Percentiles rank a stretch among this genome's conserved stretches.
phyloP scores from a whole-genome alignment of 2,888 invertebrate species.

The Panopea generosa region DNA sequence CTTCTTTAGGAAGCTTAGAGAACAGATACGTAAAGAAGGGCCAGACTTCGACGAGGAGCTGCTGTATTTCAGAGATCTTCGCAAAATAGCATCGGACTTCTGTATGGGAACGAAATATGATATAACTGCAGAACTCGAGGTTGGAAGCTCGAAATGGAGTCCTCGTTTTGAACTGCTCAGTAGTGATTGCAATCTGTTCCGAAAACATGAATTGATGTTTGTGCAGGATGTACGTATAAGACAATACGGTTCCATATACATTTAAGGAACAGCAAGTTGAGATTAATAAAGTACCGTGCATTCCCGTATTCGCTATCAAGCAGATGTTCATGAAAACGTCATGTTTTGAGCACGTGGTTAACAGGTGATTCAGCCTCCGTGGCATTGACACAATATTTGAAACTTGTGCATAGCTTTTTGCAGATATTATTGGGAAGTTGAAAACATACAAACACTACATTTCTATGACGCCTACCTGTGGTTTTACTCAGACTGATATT shows the following conservation, averaged over 20 bases:
- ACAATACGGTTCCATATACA: slow-evolving; percentile 59
- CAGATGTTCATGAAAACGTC: no score
- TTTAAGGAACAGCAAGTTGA: slow-evolving; percentile 19
- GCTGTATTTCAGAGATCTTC: slow-evolving; percentile 55
- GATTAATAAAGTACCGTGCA: no score
- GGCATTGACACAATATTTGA: no score
- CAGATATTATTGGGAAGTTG: no score
- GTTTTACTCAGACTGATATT: no score
- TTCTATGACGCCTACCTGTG: no score
- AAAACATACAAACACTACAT: no score
- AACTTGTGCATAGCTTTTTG: no score
- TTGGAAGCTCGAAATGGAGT: slow-evolving; percentile 55
- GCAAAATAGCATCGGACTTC: slow-evolving; percentile 55
- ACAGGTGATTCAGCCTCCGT: no score
- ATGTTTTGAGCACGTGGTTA: no score
- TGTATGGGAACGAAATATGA: slow-evolving; percentile 37
- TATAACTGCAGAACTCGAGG: slow-evolving; percentile 26
- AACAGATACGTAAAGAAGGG: slow-evolving; percentile 57
- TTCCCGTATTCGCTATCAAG: no score
- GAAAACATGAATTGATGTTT: slow-evolving; percentile 58
- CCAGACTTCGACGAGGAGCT: slow-evolving; percentile 62
- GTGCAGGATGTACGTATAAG: slow-evolving; percentile 54
- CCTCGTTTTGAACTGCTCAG: slow-evolving; percentile 43
- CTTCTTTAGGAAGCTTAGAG: slow-evolving; percentile 52
- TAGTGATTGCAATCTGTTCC: slow-evolving; percentile 45